These are phyloP conservation scores for Drosophila leonis DNA, from an alignment of 2,888 invertebrate species.

Conservation along the genomic window DNA sequence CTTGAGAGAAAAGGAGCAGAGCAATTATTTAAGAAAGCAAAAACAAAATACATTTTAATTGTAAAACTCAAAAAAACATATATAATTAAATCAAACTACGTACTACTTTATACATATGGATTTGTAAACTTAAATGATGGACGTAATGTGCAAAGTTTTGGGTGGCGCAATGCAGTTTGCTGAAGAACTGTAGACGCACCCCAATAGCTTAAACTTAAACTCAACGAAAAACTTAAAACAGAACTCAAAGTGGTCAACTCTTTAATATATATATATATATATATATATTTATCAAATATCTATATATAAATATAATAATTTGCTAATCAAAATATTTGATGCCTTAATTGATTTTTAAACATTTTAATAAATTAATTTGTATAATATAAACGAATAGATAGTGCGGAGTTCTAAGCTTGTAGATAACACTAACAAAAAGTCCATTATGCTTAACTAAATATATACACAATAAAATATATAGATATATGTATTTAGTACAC, in stretches of 20 bases:
- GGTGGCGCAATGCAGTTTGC: slow-evolving; percentile 25
- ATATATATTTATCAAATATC: neutral
- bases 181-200: slow-evolving; percentile 10
- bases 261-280: neutral
- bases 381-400: slow-evolving; percentile 16
- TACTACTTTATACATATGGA: slow-evolving; percentile 34
- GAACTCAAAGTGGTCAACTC: slow-evolving; percentile 70
- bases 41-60: slow-evolving; percentile 2
- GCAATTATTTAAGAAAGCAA: slow-evolving; percentile 13
- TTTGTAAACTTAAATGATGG: slow-evolving; percentile 44
- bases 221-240: slow-evolving; percentile 45
- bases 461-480: slow-evolving; percentile 5
- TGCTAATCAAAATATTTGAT: slow-evolving; percentile 51
- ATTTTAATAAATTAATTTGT: slow-evolving; percentile 28
- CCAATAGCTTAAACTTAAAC: slow-evolving; percentile 46
- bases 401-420: slow-evolving; percentile 42
- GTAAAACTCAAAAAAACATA: slow-evolving; percentile 21
- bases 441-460: slow-evolving; percentile 50
- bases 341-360: slow-evolving; percentile 52
- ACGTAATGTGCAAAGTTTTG: slow-evolving; percentile 65
- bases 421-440: slow-evolving; percentile 54
- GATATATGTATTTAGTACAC: neutral
- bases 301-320: slow-evolving; percentile 14
- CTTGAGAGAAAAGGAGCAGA: slow-evolving; percentile 11
- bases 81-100: slow-evolving; percentile 25